A percentile compares a stretch with the other conserved stretches of the same genome.
Conservation (phyloP, 2,113 vertebrate genomes). For the Neogobius melanostomus region DNA sequence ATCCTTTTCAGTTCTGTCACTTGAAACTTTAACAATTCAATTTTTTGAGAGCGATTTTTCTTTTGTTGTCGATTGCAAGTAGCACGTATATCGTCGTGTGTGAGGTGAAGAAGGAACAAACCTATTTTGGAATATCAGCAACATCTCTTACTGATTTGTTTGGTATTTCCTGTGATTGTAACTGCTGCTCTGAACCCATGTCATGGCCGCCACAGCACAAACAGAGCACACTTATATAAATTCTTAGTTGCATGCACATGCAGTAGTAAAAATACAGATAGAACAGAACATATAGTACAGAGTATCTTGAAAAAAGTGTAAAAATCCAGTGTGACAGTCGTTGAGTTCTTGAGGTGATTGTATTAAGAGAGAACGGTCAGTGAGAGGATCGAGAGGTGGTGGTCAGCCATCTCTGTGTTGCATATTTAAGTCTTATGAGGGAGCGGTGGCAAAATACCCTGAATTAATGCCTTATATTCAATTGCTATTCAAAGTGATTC, state of each 20-base stretch:
- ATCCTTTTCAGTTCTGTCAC: too few species aligned
- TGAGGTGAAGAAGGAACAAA: too few species aligned
- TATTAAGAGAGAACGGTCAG: conserved; percentile 52
- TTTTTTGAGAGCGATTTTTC: too few species aligned
- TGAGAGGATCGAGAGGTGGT: conserved; percentile 63
- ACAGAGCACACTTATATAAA: conserved; percentile 67
- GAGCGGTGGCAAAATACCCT: conserved; percentile 23
- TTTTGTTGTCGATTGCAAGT: too few species aligned
- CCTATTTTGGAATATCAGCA: too few species aligned
- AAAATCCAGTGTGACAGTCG: conserved; percentile 78
- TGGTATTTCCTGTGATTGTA: background rate
- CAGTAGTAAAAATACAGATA: conserved; percentile 76
- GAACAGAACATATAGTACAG: conserved; percentile 61
- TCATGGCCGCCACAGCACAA: conserved; percentile 59
- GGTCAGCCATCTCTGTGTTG: conserved; percentile 46
- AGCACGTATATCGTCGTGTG: too few species aligned
- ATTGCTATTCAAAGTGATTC: conserved; percentile 23
- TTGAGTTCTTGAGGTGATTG: conserved; percentile 79
- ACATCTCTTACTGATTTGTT: background rate
- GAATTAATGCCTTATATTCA: background rate
- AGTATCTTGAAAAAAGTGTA: conserved; percentile 68
- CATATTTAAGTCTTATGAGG: conserved; percentile 52
- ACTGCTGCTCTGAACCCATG: conserved; percentile 53
- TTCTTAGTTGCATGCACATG: conserved; percentile 79
- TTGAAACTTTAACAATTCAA: too few species aligned